Percentiles rank a stretch among this genome's conserved stretches.
Evolutionary conservation across 2,797 vertebrate species (phyloP).

Genomic region (Sylvia borin): DNA sequence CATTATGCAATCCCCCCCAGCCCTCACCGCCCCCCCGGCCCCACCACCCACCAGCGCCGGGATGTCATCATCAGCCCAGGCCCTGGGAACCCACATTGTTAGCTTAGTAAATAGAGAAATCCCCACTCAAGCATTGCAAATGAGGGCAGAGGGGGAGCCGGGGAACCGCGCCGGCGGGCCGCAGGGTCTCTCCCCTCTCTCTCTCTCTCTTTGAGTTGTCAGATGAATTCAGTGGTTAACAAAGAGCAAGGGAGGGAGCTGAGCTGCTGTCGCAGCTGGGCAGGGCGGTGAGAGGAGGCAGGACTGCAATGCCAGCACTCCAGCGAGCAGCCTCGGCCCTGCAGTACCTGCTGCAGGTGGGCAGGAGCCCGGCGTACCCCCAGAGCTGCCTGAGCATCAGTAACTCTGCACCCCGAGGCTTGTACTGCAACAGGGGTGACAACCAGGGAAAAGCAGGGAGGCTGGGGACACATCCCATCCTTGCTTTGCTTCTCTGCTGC

Average conservation of each 20-base stretch:
- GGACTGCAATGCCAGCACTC: not conserved
- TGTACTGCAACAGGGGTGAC: not conserved
- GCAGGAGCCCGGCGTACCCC: rapidly evolving
- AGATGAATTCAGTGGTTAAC: constrained; percentile 75
- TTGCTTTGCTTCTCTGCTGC: not conserved
- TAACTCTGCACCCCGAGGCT: not conserved
- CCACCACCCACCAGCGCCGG: constrained; percentile 57
- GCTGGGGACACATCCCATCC: not conserved
- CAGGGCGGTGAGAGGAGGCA: constrained; percentile 5
- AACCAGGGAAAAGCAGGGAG: not conserved
- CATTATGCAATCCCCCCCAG: constrained; percentile 55
- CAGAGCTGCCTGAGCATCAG: not conserved
- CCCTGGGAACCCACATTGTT: constrained; percentile 72
- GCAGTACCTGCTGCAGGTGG: not conserved
- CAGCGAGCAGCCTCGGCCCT: not conserved
- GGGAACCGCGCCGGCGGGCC: constrained; percentile 56
- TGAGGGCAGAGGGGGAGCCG: constrained; percentile 89
- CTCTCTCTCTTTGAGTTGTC: constrained; percentile 67
- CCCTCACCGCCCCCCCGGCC: constrained; percentile 41
- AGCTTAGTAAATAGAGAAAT: constrained; percentile 90
- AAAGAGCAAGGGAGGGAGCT: constrained; percentile 57
- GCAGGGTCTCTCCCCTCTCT: constrained; percentile 58
- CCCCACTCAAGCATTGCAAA: constrained; percentile 94
- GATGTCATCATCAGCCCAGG: constrained; percentile 63
- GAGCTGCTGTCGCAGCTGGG: constrained; percentile 53